Base-by-base conservation (phyloP, 2,113 vertebrate species). In the Ctenodactylus gundi region DNA sequence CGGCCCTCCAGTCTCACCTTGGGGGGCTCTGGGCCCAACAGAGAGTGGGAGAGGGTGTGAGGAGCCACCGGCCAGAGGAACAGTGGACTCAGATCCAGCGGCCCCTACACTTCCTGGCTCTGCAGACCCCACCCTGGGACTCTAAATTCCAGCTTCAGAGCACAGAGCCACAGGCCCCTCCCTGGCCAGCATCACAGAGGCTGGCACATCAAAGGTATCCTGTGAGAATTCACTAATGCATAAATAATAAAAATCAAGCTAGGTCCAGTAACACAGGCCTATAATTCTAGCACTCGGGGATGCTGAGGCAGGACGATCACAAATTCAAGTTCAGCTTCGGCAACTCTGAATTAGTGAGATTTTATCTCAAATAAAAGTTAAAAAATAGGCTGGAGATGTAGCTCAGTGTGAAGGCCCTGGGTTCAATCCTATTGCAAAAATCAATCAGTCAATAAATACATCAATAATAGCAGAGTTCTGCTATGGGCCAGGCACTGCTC, bases 1-100 rank as follows among this genome's bases (percentile, higher is more conserved):
- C 97, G 98, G 36, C 98, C 98, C 0, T 99, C 99, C 97, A 99
- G 95, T 0, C 98, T 99, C 92, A 99, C 99, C 80, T 98, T 99
- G 4, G 99, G 99, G 0, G 99, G 99, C 84, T 99, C 99, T 99
- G 98, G 51, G 12, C 7, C 27, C 0, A 46, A 70, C 7, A 21
- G 65, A 0, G 0, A 14, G 23, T 0, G 21, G 34, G 76, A 25
- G 88, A 88, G 39, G 15, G 9, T 15, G 12, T 87, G 46, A 92
- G 31, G 25, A 44, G n/a, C 27, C 7, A 3, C 6, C 2, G 25
- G 3, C 20, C 3, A 21, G 53, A 34, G 29, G 13, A 12, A 1
- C 4, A 55, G 49, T 21, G 4, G 68, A 15, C 58, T 3, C 15
- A 44, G n/a, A 60, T 20, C 36, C 39, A 27, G 60, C 34, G n/a